Evolutionary conservation across 2,113 vertebrate genomes (phyloP).

Genomic region (Miniopterus natalensis): DNA sequence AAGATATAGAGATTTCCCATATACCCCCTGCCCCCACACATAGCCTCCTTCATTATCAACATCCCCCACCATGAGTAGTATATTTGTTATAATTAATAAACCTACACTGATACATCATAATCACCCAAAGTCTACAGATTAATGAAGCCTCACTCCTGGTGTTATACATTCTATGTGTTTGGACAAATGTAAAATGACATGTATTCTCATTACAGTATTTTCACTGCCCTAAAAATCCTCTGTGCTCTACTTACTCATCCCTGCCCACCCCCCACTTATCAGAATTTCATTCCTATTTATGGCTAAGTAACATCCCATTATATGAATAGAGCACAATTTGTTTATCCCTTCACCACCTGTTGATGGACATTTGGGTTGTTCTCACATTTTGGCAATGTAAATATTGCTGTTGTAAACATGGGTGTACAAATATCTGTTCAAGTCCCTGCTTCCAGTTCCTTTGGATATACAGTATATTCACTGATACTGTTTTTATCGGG

Average conservation of each 20-base stretch:
- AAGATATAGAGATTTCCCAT: neutral
- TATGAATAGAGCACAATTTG: neutral
- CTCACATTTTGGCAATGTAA: neutral
- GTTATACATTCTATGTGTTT: neutral
- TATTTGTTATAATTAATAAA: neutral
- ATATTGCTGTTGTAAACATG: neutral
- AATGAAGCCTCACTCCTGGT: neutral
- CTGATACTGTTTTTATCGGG: neutral
- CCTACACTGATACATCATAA: neutral
- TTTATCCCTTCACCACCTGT: neutral
- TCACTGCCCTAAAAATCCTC: neutral
- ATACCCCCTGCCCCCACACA: too few relatives aligned
- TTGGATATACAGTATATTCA: neutral
- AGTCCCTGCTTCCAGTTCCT: neutral
- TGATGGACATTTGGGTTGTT: neutral
- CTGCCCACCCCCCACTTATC: neutral
- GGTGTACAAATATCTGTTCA: neutral
- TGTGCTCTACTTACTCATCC: neutral
- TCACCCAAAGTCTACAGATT: neutral
- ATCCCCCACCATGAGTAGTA: neutral
- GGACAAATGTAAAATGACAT: neutral
- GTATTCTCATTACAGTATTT: neutral
- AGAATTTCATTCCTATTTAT: neutral
- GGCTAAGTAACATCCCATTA: neutral
- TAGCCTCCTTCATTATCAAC: too few relatives aligned